Evolutionary conservation across 92 coral and sea anemone genomes (phyloP), one percentile per base, ranked within the genome.

Genomic region (Phymanthus crucifer): DNA sequence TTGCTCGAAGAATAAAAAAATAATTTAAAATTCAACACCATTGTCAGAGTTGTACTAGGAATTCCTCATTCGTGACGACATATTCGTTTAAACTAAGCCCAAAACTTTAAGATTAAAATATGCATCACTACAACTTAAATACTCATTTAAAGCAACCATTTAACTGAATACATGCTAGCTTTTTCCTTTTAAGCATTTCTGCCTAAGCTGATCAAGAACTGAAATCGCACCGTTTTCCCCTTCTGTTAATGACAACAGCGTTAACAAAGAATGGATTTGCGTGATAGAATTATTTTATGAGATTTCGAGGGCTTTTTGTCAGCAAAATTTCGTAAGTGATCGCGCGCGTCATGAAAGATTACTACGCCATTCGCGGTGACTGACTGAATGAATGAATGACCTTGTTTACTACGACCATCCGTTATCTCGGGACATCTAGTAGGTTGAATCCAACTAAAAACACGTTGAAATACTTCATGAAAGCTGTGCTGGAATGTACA

Each of bases 311-410:
- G 14, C 10, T 0, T 23, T 19, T 4, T 54, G 19, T 54, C n/a
- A 27, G 64, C n/a, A 54, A 54, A 0, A 54, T 43, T 43, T 43
- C 48, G 14, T 54, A 7, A 54, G n/a, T n/a, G n/a, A n/a, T n/a
- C 64, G 64, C 11, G 27, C 64, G 68, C 68, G 68, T 61, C 68
- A 61, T 21, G 66, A 57, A 61, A 26, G 68, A 8, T 10, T 61
- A 61, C 68, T 29, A 61, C 68, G 68, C 70, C 52, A 35, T 21
- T 38, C n/a, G 72, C 24, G 31, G 73, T 54, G 64, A n/a, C n/a
- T n/a, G n/a, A 47, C 31, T 75, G 34, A 52, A 76, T 76, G 71
- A 77, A 77, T 77, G 81, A 64, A 77, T 77, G 72, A 58, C 21
- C 31, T 36, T 77, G 81, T 65, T 77, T 77, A 77, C 81, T 77